These are phyloP conservation scores for Percopsis omiscomaycus DNA, from an alignment of 2,797 vertebrate species.

Conservation along the genomic window DNA sequence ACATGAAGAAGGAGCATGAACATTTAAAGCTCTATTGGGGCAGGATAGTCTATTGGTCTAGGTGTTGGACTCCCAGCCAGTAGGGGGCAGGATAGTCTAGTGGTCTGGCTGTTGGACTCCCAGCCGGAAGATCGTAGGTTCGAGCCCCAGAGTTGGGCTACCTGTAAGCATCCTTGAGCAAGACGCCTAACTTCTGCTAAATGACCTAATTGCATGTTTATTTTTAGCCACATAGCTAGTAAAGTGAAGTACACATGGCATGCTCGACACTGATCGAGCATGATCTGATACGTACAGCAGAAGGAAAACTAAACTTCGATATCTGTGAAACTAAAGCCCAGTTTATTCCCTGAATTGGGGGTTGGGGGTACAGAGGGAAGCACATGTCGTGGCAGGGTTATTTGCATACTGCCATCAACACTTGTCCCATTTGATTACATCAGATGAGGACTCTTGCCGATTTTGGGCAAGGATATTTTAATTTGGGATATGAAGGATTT, in stretches of 20 bases:
- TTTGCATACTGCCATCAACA: conserved; percentile 72
- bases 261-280: not conserved
- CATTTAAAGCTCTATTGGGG: no score
- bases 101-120: no score
- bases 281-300: conserved; percentile 27
- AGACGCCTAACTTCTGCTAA: no score
- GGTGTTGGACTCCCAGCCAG: no score
- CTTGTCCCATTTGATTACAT: conserved; percentile 76
- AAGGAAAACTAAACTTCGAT: conserved; percentile 33
- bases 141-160: no score
- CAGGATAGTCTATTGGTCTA: no score
- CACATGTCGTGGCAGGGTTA: conserved; percentile 64
- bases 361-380: conserved; percentile 26
- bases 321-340: conserved; percentile 38
- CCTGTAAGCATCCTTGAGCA: no score
- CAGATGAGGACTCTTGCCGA: conserved; percentile 68
- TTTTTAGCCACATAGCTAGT: not conserved
- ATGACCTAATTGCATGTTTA: no score
- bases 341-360: conserved; percentile 51
- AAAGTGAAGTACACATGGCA: not conserved
- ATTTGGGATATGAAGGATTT: conserved; percentile 65
- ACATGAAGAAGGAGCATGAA: no score
- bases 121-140: no score
- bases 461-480: conserved; percentile 59
- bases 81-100: no score